These are phyloP conservation scores for Caenorhabditis sp. DNA, from an alignment of 2,888 invertebrate genomes.

Conservation along the genomic window DNA sequence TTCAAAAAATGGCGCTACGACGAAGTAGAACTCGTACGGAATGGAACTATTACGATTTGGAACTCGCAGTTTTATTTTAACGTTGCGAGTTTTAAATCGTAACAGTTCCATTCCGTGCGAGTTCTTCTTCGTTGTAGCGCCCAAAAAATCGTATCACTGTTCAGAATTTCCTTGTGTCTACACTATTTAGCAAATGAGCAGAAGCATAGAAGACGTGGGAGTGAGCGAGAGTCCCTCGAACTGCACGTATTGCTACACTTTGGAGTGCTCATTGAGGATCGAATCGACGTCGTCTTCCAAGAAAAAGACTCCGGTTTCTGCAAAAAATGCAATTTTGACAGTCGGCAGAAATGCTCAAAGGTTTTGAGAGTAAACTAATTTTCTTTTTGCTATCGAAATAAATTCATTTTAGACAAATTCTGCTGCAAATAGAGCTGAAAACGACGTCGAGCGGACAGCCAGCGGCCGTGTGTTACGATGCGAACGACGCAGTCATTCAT, in stretches of 20 bases:
- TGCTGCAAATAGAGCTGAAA: conserved; percentile 61
- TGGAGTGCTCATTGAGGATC: conserved; percentile 64
- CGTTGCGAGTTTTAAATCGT: no score
- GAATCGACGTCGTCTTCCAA: conserved; percentile 48
- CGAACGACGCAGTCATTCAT: conserved; percentile 59
- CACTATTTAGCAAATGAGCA: conserved; percentile 5
- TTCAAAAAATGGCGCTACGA: no score
- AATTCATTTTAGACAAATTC: conserved; percentile 54
- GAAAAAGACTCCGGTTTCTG: conserved; percentile 53
- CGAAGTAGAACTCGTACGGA: no score
- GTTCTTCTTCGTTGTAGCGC: no score
- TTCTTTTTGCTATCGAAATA: neutral
- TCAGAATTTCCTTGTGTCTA: neutral
- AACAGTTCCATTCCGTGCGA: no score
- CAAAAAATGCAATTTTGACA: conserved; percentile 65
- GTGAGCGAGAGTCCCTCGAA: conserved; percentile 59
- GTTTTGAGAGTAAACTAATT: conserved; percentile 5
- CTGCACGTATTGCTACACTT: conserved; percentile 64
- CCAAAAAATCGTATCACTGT: neutral
- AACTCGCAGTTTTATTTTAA: no score
- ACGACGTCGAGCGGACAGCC: conserved; percentile 40
- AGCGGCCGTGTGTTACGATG: conserved; percentile 56
- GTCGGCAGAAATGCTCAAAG: conserved; percentile 65
- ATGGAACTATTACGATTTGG: no score
- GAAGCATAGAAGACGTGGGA: conserved; percentile 16